Base-by-base conservation (phyloP, 2,888 invertebrate genomes). In the Ophion ventricosus region DNA sequence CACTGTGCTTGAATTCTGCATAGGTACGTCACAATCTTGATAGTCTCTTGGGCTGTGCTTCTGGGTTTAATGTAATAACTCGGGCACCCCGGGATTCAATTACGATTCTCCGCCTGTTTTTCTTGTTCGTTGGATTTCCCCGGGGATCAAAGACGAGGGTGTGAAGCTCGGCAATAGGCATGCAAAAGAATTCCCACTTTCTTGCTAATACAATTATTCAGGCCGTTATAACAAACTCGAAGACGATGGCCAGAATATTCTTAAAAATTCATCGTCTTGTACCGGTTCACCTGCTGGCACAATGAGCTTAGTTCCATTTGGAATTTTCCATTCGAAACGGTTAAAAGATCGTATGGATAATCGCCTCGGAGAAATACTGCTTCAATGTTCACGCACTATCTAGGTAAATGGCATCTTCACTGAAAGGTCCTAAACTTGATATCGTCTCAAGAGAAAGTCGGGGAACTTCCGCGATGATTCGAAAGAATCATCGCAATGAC, bases 101-200 rank as follows among this genome's bases (percentile, higher is more conserved):
- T 73, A 20, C 35, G 20, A 73, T 73, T 73, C 72, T n/a, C 11
- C 59, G 54, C 63, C 73, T 72, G 59, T 40, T 26, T 54, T 49
- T 59, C 64, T 54, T 25, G 29, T 40, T 25, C 67, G 14, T 43
- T 63, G 43, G 72, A 78, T 82, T 77, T 82, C 82, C 77, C 81
- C 29, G 4, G 63, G 69, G 80, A 69, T 70, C 26, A 56, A 61
- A 25, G 26, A 14, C 25, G 63, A 26, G 49, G 20, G 59, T 49
- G 54, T 54, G 49, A 23, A 25, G 43, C 29, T 73, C 40, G 4
- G 54, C 40, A 73, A 40, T 77, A 20, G 1, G 35, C 59, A 54
- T 78, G 14, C 25, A 66, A 20, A 59, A 70, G 73, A 56, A 66
- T 67, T 23, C 35, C 56, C 23, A 59, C 40, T 70, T 43, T 20